Evolutionary conservation across 2,888 invertebrate species (phyloP).

Genomic region (Patella ulyssiponensis): DNA sequence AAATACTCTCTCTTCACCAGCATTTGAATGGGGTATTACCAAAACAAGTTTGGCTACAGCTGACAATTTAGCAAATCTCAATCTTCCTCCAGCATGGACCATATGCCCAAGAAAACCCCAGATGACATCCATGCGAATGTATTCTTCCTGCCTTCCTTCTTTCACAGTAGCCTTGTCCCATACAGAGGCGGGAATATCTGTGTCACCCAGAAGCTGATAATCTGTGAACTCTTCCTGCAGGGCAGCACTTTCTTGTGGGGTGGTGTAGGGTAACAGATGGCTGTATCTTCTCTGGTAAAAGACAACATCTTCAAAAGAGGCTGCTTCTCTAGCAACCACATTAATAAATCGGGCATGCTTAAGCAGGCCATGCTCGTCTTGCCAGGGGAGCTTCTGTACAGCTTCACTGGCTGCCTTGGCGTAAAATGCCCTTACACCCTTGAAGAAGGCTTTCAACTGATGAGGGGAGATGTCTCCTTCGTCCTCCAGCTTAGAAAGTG

Average conservation of each 20-base stretch:
- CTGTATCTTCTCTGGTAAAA: neutral
- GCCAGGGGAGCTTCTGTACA: neutral
- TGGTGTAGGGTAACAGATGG: slow-evolving; percentile 1
- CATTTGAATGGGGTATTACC: slow-evolving; percentile 33
- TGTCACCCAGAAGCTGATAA: slow-evolving; percentile 8
- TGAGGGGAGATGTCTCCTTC: slow-evolving; percentile 11
- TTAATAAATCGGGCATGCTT: slow-evolving; percentile 4
- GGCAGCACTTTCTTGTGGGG: neutral
- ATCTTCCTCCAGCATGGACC: neutral
- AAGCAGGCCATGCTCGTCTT: slow-evolving; percentile 9
- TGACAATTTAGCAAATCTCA: neutral
- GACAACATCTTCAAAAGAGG: slow-evolving; percentile 4
- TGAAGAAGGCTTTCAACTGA: slow-evolving; percentile 16
- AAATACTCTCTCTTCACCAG: slow-evolving; percentile 26
- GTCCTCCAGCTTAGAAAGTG: neutral
- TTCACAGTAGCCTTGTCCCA: neutral
- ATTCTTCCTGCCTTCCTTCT: neutral
- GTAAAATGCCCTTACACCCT: slow-evolving; percentile 18
- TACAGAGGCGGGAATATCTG: neutral
- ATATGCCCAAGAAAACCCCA: slow-evolving; percentile 10
- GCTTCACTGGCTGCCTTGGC: slow-evolving; percentile 6
- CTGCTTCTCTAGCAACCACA: neutral
- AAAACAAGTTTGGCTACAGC: slow-evolving; percentile 23
- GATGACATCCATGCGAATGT: slow-evolving; percentile 9
- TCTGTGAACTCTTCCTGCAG: slow-evolving; percentile 16